Evolutionary conservation across 2,888 invertebrate genomes (phyloP), one percentile per base, ranked within the genome.

Genomic region (Archaeoteleia sp.): DNA sequence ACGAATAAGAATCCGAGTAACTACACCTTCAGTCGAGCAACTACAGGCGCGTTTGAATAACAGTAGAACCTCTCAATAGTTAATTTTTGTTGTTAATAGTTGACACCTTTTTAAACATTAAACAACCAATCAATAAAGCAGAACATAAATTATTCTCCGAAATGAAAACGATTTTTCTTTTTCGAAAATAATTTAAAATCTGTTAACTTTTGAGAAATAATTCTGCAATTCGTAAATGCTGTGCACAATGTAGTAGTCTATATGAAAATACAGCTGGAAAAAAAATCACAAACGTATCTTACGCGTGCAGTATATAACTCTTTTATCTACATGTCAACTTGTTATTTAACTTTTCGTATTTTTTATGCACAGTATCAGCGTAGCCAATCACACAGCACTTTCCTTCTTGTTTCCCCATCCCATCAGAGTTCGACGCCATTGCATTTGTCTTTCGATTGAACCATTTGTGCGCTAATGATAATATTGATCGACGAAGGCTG

Each of bases 401-500:
- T 34, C 42, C 43, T 8, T 29, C n/a, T 2, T 29, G 35, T 42
- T 48, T 27, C 0, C 20, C 23, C n/a, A 40, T 63, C 35, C 30
- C 49, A 40, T 23, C 39, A 60, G 51, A 51, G 23, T 35, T 37
- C 60, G 29, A 13, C 25, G 40, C 34, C 20, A 20, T 20, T 20
- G 40, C 42, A 10, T 55, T 49, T 40, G 25, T 46, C 15, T 37
- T 49, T 54, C 37, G 30, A 29, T 42, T 43, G 27, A 51, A 60
- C 60, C 57, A 37, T 66, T 66, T 66, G 71, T 71, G 62, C 68
- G 66, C 71, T 68, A 66, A 68, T 68, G 55, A 63, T 67, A 71
- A 71, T 67, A 66, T 68, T 71, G 68, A 71, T 71, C 58, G 68
- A 66, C 60, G 65, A 71, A 71, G 66, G 66, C 60, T 68, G 60